A percentile compares a stretch with the other conserved stretches of the same genome.
Conservation (phyloP, 2,888 invertebrate genomes). For the Heliconius cydno region DNA sequence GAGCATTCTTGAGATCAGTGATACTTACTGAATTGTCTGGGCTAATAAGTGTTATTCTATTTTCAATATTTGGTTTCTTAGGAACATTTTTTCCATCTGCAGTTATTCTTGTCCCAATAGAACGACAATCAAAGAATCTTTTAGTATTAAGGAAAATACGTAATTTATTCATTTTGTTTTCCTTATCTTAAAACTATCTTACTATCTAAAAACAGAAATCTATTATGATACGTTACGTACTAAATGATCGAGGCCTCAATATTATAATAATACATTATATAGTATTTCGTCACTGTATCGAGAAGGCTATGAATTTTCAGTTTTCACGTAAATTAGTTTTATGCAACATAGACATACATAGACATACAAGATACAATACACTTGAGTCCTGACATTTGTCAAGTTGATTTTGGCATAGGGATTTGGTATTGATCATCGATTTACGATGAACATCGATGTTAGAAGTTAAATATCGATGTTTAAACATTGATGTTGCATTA, state of each 20-base stretch:
- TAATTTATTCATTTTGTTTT: constrained; percentile 62
- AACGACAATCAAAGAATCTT: constrained; percentile 59
- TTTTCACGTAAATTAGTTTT: background rate
- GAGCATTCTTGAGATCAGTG: constrained; percentile 86
- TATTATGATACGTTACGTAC: background rate
- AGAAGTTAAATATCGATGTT: too few relatives aligned
- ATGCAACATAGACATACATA: background rate
- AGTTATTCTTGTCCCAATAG: constrained; percentile 62
- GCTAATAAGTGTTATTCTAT: constrained; percentile 86
- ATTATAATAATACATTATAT: background rate
- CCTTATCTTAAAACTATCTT: background rate
- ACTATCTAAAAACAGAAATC: background rate
- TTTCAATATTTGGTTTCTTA: constrained; percentile 66
- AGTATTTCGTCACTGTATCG: constrained; percentile 32
- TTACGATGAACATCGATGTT: too few relatives aligned
- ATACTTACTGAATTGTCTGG: constrained; percentile 83
- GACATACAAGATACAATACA: background rate
- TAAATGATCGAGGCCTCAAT: background rate
- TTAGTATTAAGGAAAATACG: constrained; percentile 55
- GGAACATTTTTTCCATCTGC: constrained; percentile 77
- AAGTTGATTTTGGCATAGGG: background rate
- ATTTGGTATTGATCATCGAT: too few relatives aligned
- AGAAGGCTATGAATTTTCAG: constrained; percentile 17
- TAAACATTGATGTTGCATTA: too few relatives aligned
- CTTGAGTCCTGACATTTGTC: background rate